These are phyloP conservation scores for Parapsyche elsis DNA, from an alignment of 1,140 invertebrate species.

Conservation along the genomic window DNA sequence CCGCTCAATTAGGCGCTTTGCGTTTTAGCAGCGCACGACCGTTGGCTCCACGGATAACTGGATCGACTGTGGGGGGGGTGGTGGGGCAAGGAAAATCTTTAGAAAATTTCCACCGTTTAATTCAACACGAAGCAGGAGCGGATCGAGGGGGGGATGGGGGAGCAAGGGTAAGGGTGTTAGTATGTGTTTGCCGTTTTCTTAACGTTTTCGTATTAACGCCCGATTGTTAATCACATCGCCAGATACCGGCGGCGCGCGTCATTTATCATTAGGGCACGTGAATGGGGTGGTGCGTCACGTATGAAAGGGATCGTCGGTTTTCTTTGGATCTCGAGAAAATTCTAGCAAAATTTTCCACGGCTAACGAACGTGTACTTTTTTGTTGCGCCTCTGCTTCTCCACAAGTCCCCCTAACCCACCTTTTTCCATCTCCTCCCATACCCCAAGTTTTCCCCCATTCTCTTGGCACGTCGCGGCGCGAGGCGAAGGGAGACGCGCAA, in stretches of 20 bases:
- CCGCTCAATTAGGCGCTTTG: constrained; percentile 43
- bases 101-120: constrained; percentile 41
- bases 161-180: background rate
- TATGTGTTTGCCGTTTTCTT: constrained; percentile 33
- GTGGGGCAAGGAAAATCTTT: constrained; percentile 33
- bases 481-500: background rate
- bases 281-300: constrained; percentile 50
- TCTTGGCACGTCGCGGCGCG: background rate
- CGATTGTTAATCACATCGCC: constrained; percentile 53
- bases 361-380: constrained; percentile 23
- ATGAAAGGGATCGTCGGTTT: constrained; percentile 40
- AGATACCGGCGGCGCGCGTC: constrained; percentile 48
- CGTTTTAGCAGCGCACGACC: background rate
- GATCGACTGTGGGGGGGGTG: background rate
- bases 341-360: constrained; percentile 34
- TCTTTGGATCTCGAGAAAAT: constrained; percentile 45
- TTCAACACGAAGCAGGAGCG: constrained; percentile 17
- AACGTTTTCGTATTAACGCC: constrained; percentile 50
- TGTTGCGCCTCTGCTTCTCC: background rate
- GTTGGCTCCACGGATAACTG: background rate
- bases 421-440: background rate
- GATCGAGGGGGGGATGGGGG: background rate
- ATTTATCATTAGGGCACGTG: constrained; percentile 54
- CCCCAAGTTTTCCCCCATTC: background rate
- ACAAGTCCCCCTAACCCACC: background rate